phyloP scores from a whole-genome alignment of 2,888 invertebrate genomes.

The Melipona bicolor region DNA sequence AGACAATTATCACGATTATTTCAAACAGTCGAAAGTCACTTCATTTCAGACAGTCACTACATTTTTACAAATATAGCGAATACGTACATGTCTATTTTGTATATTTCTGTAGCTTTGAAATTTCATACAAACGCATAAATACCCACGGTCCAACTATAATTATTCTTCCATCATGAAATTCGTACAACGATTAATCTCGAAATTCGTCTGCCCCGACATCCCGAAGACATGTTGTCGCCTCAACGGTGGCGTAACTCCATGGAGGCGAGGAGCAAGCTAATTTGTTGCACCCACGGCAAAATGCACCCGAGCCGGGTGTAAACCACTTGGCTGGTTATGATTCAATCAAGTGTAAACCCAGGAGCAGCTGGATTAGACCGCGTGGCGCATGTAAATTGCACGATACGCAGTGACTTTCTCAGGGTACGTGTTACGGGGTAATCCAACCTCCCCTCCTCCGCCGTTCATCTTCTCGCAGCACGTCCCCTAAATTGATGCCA shows the following conservation, averaged over 20 bases:
- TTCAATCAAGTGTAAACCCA: constrained; percentile 63
- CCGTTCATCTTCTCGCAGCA: constrained; percentile 42
- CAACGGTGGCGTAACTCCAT: not conserved
- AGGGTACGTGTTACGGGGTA: constrained; percentile 32
- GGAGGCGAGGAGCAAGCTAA: constrained; percentile 16
- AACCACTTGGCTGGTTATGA: constrained; percentile 58
- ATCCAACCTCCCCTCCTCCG: constrained; percentile 24
- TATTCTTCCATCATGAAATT: not conserved
- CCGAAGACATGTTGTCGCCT: not conserved
- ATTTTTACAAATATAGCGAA: no score
- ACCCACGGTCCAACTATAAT: no score
- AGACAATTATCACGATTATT: no score
- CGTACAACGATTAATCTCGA: not conserved
- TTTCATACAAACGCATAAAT: no score
- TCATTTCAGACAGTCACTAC: no score
- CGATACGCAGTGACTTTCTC: constrained; percentile 52
- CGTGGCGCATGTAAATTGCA: constrained; percentile 58
- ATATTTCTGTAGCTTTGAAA: no score
- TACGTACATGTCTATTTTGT: no score
- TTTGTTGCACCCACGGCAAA: constrained; percentile 36
- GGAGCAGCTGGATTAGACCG: constrained; percentile 41
- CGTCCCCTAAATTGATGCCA: constrained; percentile 40
- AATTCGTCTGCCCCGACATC: not conserved
- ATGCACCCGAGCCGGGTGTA: constrained; percentile 26
- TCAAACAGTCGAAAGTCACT: no score